Evolutionary conservation across 2,888 invertebrate genomes (phyloP).

Genomic region (Cephus runcator): DNA sequence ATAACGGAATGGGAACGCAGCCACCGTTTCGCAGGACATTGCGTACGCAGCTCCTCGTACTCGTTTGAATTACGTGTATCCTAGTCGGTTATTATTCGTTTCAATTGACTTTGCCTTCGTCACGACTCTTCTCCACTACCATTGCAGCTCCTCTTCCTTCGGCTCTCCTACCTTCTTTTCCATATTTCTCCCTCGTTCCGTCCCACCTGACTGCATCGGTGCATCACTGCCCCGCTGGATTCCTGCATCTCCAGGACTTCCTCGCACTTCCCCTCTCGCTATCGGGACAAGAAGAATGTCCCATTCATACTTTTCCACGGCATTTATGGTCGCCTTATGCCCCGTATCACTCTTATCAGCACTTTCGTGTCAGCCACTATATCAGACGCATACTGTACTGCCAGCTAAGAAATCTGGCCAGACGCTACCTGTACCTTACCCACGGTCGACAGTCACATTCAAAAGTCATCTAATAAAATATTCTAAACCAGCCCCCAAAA

Average conservation of each 20-base stretch:
- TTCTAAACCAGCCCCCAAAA: neutral
- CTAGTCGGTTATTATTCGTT: neutral
- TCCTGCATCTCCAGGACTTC: neutral
- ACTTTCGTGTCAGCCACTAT: constrained; percentile 38
- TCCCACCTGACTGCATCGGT: neutral
- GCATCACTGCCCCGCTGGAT: no score
- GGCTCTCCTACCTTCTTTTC: neutral
- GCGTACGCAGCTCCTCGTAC: neutral
- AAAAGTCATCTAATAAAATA: neutral
- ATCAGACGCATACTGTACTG: constrained; percentile 24
- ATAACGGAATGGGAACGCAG: neutral
- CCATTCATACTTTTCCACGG: constrained; percentile 43
- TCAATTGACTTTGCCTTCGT: neutral
- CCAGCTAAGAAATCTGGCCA: constrained; percentile 8
- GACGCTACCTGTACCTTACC: constrained; percentile 32
- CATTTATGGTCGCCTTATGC: constrained; percentile 28
- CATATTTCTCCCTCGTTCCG: no score
- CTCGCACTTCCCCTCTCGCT: constrained; percentile 19
- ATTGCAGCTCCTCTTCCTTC: neutral
- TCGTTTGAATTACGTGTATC: neutral
- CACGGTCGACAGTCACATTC: neutral
- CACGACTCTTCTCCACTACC: neutral
- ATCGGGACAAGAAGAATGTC: constrained; percentile 40
- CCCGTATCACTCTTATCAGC: constrained; percentile 43
- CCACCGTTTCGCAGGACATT: neutral